phyloP scores from a whole-genome alignment of 2,888 invertebrate genomes.

The Punctoribates punctum region DNA sequence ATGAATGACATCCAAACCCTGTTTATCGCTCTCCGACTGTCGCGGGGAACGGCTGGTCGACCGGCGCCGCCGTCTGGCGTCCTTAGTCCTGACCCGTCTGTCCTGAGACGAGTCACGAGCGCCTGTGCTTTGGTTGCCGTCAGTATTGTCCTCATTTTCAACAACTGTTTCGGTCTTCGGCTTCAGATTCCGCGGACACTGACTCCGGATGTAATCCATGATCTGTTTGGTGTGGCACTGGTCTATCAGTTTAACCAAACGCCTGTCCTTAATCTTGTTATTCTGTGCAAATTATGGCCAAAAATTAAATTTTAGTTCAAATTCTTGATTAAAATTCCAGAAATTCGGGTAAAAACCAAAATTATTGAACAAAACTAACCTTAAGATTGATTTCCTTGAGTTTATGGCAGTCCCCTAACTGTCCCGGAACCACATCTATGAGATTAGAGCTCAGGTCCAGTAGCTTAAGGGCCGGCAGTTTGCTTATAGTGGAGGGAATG shows the following conservation, averaged over 20 bases:
- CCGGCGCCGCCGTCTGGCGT: constrained; percentile 36
- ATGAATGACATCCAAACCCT: not conserved
- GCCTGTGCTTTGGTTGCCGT: not conserved
- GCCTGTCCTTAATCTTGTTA: constrained; percentile 69
- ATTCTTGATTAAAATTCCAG: not conserved
- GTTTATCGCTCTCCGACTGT: constrained; percentile 25
- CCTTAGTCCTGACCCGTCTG: not conserved
- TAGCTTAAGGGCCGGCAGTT: constrained; percentile 63
- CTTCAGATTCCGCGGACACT: constrained; percentile 57
- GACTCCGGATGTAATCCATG: constrained; percentile 69
- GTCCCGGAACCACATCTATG: constrained; percentile 65
- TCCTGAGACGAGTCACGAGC: constrained; percentile 29
- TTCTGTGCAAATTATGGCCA: constrained; percentile 52
- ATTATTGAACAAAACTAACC: not conserved
- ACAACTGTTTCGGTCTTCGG: constrained; percentile 48
- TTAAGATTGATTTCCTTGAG: constrained; percentile 72
- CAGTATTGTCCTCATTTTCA: not conserved
- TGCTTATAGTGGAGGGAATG: constrained; percentile 61
- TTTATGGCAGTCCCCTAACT: constrained; percentile 65
- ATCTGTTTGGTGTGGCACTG: constrained; percentile 70
- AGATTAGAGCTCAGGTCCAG: constrained; percentile 69
- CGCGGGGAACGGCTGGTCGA: constrained; percentile 25
- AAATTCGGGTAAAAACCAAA: not conserved
- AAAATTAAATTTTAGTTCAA: not conserved
- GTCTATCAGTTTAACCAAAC: constrained; percentile 69